Percentiles rank a stretch among this genome's conserved stretches.
These are phyloP conservation scores for Drosophila neutralis DNA, from an alignment of 2,888 invertebrate genomes.

Conservation along the genomic window DNA sequence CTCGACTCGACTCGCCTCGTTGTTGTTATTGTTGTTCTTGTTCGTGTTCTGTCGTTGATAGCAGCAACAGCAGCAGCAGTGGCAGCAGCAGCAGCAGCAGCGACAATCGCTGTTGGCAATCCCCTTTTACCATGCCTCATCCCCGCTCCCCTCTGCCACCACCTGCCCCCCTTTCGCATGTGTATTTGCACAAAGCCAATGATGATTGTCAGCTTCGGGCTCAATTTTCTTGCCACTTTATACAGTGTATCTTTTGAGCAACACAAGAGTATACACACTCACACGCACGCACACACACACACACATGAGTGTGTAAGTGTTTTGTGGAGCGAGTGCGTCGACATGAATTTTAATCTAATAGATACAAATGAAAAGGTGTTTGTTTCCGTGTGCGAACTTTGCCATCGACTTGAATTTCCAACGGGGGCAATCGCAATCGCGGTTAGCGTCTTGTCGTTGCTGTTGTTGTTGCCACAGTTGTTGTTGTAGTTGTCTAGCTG, in stretches of 20 bases:
- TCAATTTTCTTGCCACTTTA: slow-evolving; percentile 65
- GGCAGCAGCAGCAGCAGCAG: slow-evolving; percentile 29
- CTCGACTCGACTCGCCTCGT: slow-evolving; percentile 31
- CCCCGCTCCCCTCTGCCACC: not conserved
- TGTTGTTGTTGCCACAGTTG: not conserved
- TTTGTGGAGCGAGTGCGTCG: slow-evolving; percentile 53
- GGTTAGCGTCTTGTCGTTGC: slow-evolving; percentile 37
- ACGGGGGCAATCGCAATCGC: slow-evolving; percentile 32
- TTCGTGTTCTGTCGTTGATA: slow-evolving; percentile 63
- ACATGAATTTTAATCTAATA: slow-evolving; percentile 85
- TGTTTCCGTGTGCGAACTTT: slow-evolving; percentile 66
- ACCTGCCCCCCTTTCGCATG: not conserved
- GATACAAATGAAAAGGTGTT: slow-evolving; percentile 84
- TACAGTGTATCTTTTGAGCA: slow-evolving; percentile 42
- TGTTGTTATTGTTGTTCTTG: slow-evolving; percentile 60
- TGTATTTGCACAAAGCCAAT: slow-evolving; percentile 72
- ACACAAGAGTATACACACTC: slow-evolving; percentile 15
- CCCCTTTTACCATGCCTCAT: slow-evolving; percentile 16
- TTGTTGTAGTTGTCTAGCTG: not conserved
- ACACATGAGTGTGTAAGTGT: slow-evolving; percentile 8
- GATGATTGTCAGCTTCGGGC: slow-evolving; percentile 72
- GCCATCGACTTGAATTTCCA: slow-evolving; percentile 44
- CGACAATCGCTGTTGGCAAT: slow-evolving; percentile 38
- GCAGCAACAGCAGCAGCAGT: slow-evolving; percentile 37
- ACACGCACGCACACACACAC: not conserved